Percentiles rank a stretch among this genome's conserved stretches.
Evolutionary conservation across 2,113 vertebrate genomes (phyloP).

Genomic region (Actinemys pallida): DNA sequence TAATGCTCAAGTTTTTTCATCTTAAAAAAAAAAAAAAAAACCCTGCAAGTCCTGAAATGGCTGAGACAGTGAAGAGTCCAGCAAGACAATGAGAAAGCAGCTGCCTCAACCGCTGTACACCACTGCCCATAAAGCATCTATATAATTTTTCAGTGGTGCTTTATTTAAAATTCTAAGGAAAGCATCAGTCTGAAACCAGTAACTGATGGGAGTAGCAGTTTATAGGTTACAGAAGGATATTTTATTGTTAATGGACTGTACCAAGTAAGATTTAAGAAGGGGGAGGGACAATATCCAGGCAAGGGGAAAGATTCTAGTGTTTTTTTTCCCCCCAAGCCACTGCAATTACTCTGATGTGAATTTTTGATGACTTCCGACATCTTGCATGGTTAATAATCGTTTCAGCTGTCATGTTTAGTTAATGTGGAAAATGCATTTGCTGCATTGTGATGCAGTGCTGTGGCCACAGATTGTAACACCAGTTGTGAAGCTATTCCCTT

Average conservation of each 20-base stretch:
- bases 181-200: conserved; percentile 84
- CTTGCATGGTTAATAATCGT: conserved; percentile 96
- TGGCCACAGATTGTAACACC: conserved; percentile 79
- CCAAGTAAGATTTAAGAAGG: conserved; percentile 86
- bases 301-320: conserved; percentile 81
- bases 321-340: conserved; percentile 75
- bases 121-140: conserved; percentile 59
- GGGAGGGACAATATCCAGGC: conserved; percentile 76
- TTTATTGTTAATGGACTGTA: conserved; percentile 97
- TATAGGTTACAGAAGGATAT: conserved; percentile 94
- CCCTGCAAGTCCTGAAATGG: conserved; percentile 77
- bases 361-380: conserved; percentile 98
- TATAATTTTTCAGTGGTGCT: conserved; percentile 43
- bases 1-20: conserved; percentile 66
- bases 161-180: conserved; percentile 74
- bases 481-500: conserved; percentile 85
- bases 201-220: conserved; percentile 91
- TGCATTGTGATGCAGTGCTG: conserved; percentile 83
- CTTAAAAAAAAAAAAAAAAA: conserved; percentile 24
- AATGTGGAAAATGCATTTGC: conserved; percentile 90
- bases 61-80: conserved; percentile 79
- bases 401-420: conserved; percentile 98
- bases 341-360: conserved; percentile 98
- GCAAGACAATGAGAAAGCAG: conserved; percentile 80
- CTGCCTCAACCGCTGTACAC: conserved; percentile 56